A percentile compares a stretch with the other conserved stretches of the same genome.
phyloP scores from a whole-genome alignment of 2,797 vertebrate genomes.

The Onychomys arenicola region DNA sequence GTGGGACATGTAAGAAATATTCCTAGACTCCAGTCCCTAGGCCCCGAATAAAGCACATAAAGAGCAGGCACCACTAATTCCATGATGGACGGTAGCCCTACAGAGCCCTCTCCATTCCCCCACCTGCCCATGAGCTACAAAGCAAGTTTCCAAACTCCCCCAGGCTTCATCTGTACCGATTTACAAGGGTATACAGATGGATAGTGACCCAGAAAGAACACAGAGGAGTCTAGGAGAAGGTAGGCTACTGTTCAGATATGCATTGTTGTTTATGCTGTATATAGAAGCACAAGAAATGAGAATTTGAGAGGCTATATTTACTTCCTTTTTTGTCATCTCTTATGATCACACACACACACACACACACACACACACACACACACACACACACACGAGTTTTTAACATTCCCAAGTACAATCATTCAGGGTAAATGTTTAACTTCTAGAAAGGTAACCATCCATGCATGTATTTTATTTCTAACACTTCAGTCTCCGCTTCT shows the following conservation, averaged over 20 bases:
- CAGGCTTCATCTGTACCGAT: neutral
- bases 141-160: neutral
- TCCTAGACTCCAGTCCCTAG: neutral
- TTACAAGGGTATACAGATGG: neutral
- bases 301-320: neutral
- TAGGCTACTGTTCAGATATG: neutral
- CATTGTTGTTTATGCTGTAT: neutral
- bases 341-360: neutral
- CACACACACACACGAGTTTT: neutral
- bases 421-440: neutral
- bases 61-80: neutral
- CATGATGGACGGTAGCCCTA: neutral
- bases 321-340: neutral
- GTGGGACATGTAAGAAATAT: neutral
- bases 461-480: neutral
- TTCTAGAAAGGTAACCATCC: neutral
- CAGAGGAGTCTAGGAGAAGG: neutral
- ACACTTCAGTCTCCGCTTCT: neutral
- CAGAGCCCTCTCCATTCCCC: neutral
- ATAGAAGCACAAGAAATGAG: conserved; percentile 60
- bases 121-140: too few relatives aligned
- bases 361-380: neutral
- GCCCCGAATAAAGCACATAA: neutral
- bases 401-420: neutral
- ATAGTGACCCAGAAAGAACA: neutral